Conservation (phyloP, 2,888 invertebrate species). For the Saturnia japonica region DNA sequence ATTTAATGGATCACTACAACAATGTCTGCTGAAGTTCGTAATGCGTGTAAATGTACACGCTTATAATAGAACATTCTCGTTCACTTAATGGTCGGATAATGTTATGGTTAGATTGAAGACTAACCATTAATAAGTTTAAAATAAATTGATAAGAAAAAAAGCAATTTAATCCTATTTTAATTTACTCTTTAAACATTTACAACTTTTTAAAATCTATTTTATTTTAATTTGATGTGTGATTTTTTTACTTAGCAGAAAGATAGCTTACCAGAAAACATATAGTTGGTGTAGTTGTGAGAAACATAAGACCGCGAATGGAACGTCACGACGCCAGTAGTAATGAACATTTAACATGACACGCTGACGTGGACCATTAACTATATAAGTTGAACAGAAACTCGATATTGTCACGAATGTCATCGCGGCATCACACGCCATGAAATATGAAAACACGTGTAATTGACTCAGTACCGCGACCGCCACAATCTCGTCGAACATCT, state of each 20-base stretch:
- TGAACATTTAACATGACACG: conserved; percentile 28
- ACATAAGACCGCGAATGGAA: not conserved
- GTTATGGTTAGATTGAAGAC: not conserved
- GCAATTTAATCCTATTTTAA: too few species aligned
- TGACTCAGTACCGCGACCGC: conserved; percentile 57
- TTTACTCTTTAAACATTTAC: too few species aligned
- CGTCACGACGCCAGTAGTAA: not conserved
- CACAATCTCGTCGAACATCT: conserved; percentile 68
- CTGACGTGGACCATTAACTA: conserved; percentile 52
- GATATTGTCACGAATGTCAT: conserved; percentile 75
- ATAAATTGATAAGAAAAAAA: too few species aligned
- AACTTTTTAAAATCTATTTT: too few species aligned
- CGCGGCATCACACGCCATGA: conserved; percentile 58
- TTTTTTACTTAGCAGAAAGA: too few species aligned
- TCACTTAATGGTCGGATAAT: not conserved
- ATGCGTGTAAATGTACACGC: conserved; percentile 2
- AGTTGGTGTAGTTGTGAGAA: not conserved
- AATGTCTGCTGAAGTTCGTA: not conserved
- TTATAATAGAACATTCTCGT: not conserved
- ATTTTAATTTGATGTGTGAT: too few species aligned
- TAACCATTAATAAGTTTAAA: not conserved
- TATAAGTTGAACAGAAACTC: conserved; percentile 45
- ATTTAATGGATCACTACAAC: conserved; percentile 6
- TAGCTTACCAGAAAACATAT: too few species aligned
- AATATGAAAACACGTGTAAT: conserved; percentile 60